Conservation (phyloP, 2,888 invertebrate genomes). For the Abrostola tripartita region DNA sequence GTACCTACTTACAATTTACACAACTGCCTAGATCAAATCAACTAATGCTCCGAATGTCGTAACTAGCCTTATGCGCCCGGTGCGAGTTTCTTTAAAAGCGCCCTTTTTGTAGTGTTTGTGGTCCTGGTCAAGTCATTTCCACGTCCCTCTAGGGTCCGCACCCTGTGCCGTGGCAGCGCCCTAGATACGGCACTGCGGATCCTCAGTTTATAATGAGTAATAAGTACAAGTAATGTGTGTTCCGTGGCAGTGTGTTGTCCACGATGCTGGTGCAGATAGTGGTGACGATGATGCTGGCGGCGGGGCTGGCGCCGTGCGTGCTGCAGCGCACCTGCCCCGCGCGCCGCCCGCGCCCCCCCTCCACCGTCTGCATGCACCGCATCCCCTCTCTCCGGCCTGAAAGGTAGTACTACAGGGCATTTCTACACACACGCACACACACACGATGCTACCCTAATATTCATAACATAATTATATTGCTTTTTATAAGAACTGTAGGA, state of each 20-base stretch:
- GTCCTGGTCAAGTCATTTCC: too few species aligned
- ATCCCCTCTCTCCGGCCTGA: slow-evolving; percentile 46
- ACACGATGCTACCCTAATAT: neutral
- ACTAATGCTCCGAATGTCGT: too few species aligned
- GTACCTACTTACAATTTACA: too few species aligned
- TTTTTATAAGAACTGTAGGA: too few species aligned
- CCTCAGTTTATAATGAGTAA: too few species aligned
- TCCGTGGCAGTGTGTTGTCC: slow-evolving; percentile 2
- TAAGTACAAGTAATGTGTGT: neutral
- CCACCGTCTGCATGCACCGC: slow-evolving; percentile 80
- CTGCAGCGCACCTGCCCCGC: slow-evolving; percentile 73
- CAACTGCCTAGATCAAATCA: too few species aligned
- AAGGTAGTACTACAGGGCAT: neutral
- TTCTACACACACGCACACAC: neutral
- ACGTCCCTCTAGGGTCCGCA: too few species aligned
- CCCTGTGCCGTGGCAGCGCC: too few species aligned
- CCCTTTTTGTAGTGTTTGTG: too few species aligned
- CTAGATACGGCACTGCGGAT: too few species aligned
- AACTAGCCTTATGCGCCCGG: too few species aligned
- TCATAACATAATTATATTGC: neutral
- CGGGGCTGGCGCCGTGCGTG: slow-evolving; percentile 75
- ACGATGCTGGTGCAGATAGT: slow-evolving; percentile 64
- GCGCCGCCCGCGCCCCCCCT: slow-evolving; percentile 62
- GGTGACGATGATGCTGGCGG: slow-evolving; percentile 66
- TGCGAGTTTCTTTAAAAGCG: too few species aligned